These are phyloP conservation scores for Ictidomys tridecemlineatus DNA, from an alignment of 2,113 vertebrate species.

Conservation along the genomic window DNA sequence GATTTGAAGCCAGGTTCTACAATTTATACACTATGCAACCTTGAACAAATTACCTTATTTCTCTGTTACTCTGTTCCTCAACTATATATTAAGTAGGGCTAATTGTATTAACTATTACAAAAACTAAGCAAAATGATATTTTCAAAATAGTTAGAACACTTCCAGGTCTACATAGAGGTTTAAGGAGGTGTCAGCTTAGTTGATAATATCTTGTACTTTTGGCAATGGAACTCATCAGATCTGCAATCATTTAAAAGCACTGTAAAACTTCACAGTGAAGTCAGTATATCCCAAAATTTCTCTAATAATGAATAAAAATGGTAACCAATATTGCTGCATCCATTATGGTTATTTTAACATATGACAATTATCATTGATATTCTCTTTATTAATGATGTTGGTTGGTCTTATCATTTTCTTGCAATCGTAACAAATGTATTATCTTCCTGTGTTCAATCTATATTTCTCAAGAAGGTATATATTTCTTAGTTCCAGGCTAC, in stretches of 20 bases:
- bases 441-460: not conserved
- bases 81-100: not conserved
- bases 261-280: not conserved
- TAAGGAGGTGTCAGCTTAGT: not conserved
- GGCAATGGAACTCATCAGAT: not conserved
- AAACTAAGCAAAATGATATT: not conserved
- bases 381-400: not conserved
- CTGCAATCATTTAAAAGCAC: not conserved
- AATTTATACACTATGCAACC: not conserved
- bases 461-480: not conserved
- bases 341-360: not conserved
- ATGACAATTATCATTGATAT: not conserved
- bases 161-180: not conserved
- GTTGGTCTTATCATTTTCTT: not conserved
- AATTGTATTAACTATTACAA: not conserved
- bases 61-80: not conserved
- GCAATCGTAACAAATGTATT: not conserved
- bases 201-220: not conserved
- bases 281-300: not conserved
- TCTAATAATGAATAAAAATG: not conserved
- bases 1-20: not conserved
- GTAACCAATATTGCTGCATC: not conserved
- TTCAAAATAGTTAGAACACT: not conserved
- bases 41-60: not conserved
- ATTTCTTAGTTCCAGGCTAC: not conserved